phyloP scores from a whole-genome alignment of 2,113 vertebrate genomes.

The Megaceryle torquata region DNA sequence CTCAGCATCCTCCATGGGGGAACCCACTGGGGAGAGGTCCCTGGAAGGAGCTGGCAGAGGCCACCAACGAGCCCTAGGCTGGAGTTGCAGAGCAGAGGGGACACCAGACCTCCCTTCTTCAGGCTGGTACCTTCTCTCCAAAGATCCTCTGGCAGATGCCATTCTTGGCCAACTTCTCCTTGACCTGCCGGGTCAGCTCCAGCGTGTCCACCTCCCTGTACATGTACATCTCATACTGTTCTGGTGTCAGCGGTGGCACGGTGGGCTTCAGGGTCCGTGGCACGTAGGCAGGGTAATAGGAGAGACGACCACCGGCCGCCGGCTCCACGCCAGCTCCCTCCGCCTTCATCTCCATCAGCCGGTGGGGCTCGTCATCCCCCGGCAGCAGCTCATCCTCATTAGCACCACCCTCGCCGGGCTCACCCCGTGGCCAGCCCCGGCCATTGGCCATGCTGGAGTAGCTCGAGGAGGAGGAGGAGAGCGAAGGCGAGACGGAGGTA shows the following conservation, averaged over 20 bases:
- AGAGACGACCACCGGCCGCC: constrained; percentile 68
- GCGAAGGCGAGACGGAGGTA: constrained; percentile 87
- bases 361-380: constrained; percentile 79
- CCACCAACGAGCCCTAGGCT: neutral
- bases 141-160: constrained; percentile 99
- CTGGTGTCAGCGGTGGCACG: constrained; percentile 91
- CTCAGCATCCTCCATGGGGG: neutral
- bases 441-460: constrained; percentile 81
- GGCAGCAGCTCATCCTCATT: constrained; percentile 81
- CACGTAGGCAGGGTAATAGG: constrained; percentile 89
- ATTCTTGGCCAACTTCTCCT: constrained; percentile 98
- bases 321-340: constrained; percentile 77
- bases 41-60: neutral
- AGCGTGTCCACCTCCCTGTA: constrained; percentile 97
- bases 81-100: accelerated
- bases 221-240: constrained; percentile 99
- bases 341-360: constrained; percentile 81
- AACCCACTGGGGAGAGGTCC: neutral
- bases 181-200: constrained; percentile 95
- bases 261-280: constrained; percentile 93
- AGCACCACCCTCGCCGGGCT: constrained; percentile 71
- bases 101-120: neutral
- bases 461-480: constrained; percentile 89
- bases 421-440: constrained; percentile 81
- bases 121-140: constrained; percentile 90